A percentile compares a stretch with the other conserved stretches of the same genome.
Conservation (phyloP, 2,888 invertebrate species). For the Plebejus anna region DNA sequence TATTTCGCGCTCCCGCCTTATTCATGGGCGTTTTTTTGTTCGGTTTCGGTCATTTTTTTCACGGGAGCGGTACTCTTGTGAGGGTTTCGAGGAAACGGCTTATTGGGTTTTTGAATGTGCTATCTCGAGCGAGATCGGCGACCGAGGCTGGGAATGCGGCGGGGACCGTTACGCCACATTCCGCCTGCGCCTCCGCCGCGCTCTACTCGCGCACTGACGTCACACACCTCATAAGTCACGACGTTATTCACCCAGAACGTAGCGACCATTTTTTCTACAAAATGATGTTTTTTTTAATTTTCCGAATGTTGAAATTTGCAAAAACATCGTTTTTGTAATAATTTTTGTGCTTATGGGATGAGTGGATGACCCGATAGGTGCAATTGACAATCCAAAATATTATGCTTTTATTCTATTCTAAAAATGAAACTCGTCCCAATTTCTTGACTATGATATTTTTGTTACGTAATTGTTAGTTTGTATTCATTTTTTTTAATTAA, state of each 20-base stretch:
- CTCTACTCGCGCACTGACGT: conserved; percentile 43
- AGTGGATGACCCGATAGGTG: too few species aligned
- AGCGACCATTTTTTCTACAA: not conserved
- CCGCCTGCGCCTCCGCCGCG: conserved; percentile 46
- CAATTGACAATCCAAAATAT: too few species aligned
- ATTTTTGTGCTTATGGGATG: too few species aligned
- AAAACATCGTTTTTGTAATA: too few species aligned
- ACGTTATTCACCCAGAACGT: conserved; percentile 29
- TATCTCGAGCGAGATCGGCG: conserved; percentile 66
- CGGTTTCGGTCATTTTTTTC: conserved; percentile 66
- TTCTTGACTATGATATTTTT: not conserved
- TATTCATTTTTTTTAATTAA: not conserved
- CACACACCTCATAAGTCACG: conserved; percentile 39
- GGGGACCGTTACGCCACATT: conserved; percentile 55
- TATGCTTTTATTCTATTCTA: too few species aligned
- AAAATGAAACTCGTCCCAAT: not conserved
- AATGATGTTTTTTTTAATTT: not conserved
- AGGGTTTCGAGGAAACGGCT: conserved; percentile 76
- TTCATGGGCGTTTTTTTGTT: conserved; percentile 65
- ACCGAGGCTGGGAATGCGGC: conserved; percentile 59
- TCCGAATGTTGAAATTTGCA: not conserved
- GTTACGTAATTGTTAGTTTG: not conserved
- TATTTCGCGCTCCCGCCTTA: conserved; percentile 77
- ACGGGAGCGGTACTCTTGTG: conserved; percentile 71
- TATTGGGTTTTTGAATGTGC: conserved; percentile 75